phyloP scores from a whole-genome alignment of 2,113 vertebrate genomes.

The Elephas maximus region DNA sequence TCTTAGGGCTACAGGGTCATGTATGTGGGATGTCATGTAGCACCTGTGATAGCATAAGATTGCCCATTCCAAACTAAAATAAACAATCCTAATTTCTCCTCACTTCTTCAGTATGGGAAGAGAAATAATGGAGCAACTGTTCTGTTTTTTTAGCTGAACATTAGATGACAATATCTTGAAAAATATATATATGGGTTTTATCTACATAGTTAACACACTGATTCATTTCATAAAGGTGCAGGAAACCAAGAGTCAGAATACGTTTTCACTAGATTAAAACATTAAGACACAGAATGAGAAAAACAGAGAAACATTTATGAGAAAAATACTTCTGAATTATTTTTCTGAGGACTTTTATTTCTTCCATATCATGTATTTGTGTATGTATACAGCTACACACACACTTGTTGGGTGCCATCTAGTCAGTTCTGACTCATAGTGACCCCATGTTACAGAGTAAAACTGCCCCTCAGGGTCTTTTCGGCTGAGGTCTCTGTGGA shows the following conservation, averaged over 20 bases:
- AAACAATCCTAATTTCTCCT: conserved; percentile 10
- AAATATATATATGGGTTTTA: not conserved
- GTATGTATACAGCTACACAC: not conserved
- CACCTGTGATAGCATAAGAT: not conserved
- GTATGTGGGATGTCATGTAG: not conserved
- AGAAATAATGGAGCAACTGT: not conserved
- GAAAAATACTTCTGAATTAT: not conserved
- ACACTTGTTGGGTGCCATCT: too few relatives aligned
- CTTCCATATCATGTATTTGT: not conserved
- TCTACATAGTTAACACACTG: not conserved
- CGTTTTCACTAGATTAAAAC: not conserved
- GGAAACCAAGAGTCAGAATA: not conserved
- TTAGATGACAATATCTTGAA: not conserved
- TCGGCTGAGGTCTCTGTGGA: too few relatives aligned
- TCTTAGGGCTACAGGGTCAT: not conserved
- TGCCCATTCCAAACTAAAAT: conserved; percentile 1
- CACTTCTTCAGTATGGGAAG: not conserved
- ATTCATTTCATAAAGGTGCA: not conserved
- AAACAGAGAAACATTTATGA: not conserved
- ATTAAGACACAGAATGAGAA: not conserved
- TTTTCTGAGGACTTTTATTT: not conserved
- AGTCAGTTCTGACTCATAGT: too few relatives aligned
- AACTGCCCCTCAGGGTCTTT: too few relatives aligned
- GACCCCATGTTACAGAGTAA: too few relatives aligned
- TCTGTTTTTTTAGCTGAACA: not conserved